Conservation (phyloP, 1,140 invertebrate species). For the Zaprionus vittiger region DNA sequence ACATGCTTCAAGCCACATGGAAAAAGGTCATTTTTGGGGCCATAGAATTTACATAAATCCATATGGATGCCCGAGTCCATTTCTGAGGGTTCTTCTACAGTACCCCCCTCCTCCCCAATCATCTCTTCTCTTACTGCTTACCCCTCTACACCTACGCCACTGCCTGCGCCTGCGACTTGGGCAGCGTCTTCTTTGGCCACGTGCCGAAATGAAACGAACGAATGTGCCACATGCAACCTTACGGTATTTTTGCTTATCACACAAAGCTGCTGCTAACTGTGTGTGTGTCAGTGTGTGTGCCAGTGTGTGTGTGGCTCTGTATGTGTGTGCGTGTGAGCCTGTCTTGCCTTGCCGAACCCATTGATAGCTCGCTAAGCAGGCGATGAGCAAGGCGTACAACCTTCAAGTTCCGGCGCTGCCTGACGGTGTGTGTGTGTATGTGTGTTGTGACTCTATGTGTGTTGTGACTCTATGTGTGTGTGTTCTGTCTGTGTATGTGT, state of each 20-base stretch:
- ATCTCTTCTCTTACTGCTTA: neutral
- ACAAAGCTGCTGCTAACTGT: constrained; percentile 21
- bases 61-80: constrained; percentile 73
- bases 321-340: constrained; percentile 16
- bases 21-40: constrained; percentile 82
- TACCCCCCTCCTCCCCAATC: no score
- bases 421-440: constrained; percentile 11
- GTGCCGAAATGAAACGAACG: constrained; percentile 39
- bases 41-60: constrained; percentile 84
- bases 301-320: constrained; percentile 18
- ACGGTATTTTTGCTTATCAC: constrained; percentile 54
- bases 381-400: constrained; percentile 40
- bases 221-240: constrained; percentile 53
- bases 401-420: constrained; percentile 48
- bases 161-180: constrained; percentile 9
- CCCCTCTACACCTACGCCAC: constrained; percentile 5
- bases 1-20: constrained; percentile 47
- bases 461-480: constrained; percentile 11
- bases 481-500: constrained; percentile 42
- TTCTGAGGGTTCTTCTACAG: constrained; percentile 23
- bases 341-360: constrained; percentile 48
- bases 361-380: constrained; percentile 57
- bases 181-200: constrained; percentile 50
- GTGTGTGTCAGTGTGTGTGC: constrained; percentile 13
- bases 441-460: constrained; percentile 8